Evolutionary conservation across 2,888 invertebrate species (phyloP).

Genomic region (Tetragnatha montana): DNA sequence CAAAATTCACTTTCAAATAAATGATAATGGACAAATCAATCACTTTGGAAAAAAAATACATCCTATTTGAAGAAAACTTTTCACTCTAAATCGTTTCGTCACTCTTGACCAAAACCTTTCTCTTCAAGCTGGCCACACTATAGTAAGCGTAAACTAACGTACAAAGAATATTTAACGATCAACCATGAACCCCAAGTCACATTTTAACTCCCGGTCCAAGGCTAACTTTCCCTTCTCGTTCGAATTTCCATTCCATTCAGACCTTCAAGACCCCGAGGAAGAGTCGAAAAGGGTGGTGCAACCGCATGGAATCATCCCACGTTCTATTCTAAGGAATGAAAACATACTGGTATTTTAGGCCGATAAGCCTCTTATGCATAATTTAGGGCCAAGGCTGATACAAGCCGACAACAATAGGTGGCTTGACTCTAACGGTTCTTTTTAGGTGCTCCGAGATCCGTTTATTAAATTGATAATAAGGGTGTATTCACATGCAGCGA

Average conservation of each 20-base stretch:
- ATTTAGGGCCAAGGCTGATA: slow-evolving; percentile 53
- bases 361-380: neutral
- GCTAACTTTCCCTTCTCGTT: slow-evolving; percentile 14
- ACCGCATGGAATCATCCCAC: slow-evolving; percentile 38
- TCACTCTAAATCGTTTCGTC: neutral
- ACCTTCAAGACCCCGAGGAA: neutral
- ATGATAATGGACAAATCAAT: too few species aligned
- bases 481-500: too few species aligned
- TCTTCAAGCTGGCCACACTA: too few species aligned
- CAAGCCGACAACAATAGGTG: slow-evolving; percentile 49
- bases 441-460: slow-evolving; percentile 3
- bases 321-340: slow-evolving; percentile 16
- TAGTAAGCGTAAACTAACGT: neutral
- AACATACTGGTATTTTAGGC: slow-evolving; percentile 14
- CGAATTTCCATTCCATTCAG: slow-evolving; percentile 34
- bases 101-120: neutral
- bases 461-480: slow-evolving; percentile 16
- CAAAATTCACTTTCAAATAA: too few species aligned
- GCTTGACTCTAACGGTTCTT: neutral
- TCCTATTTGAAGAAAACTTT: too few species aligned
- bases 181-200: neutral
- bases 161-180: neutral
- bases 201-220: neutral
- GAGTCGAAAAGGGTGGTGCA: neutral
- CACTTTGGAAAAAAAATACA: too few species aligned